phyloP scores from a whole-genome alignment of 2,888 invertebrate species.

The Altica lythri region DNA sequence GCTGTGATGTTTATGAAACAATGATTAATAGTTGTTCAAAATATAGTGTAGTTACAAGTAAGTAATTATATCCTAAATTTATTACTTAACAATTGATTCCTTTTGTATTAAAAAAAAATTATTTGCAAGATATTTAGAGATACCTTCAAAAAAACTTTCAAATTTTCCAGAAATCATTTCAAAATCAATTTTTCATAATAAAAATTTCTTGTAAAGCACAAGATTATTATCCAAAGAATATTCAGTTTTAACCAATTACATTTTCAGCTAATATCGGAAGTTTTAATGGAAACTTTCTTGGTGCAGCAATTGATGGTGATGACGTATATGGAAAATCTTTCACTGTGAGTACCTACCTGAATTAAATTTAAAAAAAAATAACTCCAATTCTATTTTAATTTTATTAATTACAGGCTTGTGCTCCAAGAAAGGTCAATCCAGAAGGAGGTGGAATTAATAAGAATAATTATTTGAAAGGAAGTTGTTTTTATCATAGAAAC shows the following conservation, averaged over 20 bases:
- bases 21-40: neutral
- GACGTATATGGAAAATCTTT: neutral
- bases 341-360: neutral
- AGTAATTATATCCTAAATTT: no score
- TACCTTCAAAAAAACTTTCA: no score
- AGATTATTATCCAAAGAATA: no score
- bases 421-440: conserved; percentile 6
- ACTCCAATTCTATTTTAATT: neutral
- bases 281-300: conserved; percentile 11
- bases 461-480: conserved; percentile 3
- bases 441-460: neutral
- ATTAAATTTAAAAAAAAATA: neutral
- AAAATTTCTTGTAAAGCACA: no score
- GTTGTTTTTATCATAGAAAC: neutral
- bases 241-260: neutral
- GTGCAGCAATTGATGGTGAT: neutral
- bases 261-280: neutral
- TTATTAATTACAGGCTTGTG: conserved; percentile 4
- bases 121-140: no score
- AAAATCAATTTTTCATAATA: no score
- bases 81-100: no score
- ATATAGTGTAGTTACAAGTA: neutral
- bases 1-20: conserved; percentile 4
- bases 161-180: no score
- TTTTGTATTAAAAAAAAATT: no score